A percentile compares a stretch with the other conserved stretches of the same genome.
These are phyloP conservation scores for Drosophila algonquin DNA, from an alignment of 2,888 invertebrate genomes.

Conservation along the genomic window DNA sequence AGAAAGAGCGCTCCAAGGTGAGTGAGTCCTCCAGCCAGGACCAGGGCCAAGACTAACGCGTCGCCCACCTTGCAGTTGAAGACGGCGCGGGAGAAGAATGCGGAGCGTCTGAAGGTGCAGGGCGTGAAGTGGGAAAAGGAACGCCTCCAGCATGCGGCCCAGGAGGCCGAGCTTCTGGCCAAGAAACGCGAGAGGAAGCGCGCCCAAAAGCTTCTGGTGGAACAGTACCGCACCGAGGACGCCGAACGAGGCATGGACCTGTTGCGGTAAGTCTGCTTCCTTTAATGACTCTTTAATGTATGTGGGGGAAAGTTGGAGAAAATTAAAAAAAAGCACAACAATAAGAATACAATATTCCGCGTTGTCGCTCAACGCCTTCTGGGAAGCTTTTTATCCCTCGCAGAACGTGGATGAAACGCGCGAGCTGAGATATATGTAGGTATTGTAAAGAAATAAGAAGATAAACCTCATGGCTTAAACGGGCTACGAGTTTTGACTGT, in stretches of 20 bases:
- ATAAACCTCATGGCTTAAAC: conserved; percentile 38
- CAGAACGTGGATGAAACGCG: conserved; percentile 2
- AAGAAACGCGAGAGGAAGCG: conserved; percentile 67
- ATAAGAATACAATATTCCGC: conserved; percentile 39
- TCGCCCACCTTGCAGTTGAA: conserved; percentile 76
- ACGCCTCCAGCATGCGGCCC: conserved; percentile 78
- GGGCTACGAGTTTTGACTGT: not conserved
- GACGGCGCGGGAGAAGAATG: conserved; percentile 83
- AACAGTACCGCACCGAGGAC: conserved; percentile 80
- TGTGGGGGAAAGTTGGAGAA: not conserved
- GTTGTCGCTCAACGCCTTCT: conserved; percentile 37
- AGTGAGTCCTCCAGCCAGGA: conserved; percentile 3
- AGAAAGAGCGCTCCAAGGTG: conserved; percentile 85
- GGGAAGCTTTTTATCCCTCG: conserved; percentile 35
- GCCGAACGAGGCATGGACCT: conserved; percentile 81
- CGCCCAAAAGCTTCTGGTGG: conserved; percentile 75
- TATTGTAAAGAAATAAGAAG: not conserved
- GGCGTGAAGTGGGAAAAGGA: conserved; percentile 84
- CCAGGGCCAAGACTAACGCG: not conserved
- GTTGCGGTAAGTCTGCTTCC: conserved; percentile 75
- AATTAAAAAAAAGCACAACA: conserved; percentile 20
- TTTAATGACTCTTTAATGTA: conserved; percentile 11
- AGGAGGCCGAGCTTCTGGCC: conserved; percentile 76
- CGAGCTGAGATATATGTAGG: not conserved
- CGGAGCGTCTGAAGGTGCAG: conserved; percentile 82